A percentile compares a stretch with the other conserved stretches of the same genome.
phyloP scores from a whole-genome alignment of 2,888 invertebrate genomes.

The Trisateles emortualis region DNA sequence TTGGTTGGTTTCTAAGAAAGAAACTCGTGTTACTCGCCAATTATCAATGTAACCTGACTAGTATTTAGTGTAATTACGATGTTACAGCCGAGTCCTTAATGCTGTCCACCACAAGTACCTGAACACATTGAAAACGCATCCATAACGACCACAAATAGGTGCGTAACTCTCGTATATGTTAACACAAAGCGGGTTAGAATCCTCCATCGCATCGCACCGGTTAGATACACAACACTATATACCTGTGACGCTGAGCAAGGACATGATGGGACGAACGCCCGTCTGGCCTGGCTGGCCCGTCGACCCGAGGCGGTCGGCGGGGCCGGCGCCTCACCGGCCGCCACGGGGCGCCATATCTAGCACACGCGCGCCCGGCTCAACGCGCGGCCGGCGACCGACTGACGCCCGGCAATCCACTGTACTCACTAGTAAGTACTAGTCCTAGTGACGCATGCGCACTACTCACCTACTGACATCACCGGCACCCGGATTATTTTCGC shows the following conservation, averaged over 20 bases:
- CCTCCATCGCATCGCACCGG: slow-evolving; percentile 41
- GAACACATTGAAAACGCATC: slow-evolving; percentile 63
- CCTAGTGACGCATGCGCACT: slow-evolving; percentile 56
- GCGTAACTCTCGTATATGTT: slow-evolving; percentile 56
- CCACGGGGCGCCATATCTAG: slow-evolving; percentile 83
- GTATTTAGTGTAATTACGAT: slow-evolving; percentile 8
- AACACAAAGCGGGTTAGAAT: slow-evolving; percentile 63
- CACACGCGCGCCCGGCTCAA: slow-evolving; percentile 79
- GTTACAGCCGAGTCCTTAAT: slow-evolving; percentile 16
- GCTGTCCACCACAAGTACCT: slow-evolving; percentile 57
- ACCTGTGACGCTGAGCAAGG: slow-evolving; percentile 87
- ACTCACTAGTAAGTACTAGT: slow-evolving; percentile 50
- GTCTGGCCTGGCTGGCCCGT: slow-evolving; percentile 79
- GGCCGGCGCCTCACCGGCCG: slow-evolving; percentile 86
- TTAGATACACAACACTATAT: slow-evolving; percentile 58
- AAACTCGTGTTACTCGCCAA: slow-evolving; percentile 24
- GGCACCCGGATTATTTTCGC: slow-evolving; percentile 86
- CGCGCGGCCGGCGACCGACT: slow-evolving; percentile 82
- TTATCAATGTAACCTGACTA: slow-evolving; percentile 36
- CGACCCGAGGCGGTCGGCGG: slow-evolving; percentile 86
- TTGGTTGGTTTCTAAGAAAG: slow-evolving; percentile 15
- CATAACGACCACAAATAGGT: slow-evolving; percentile 66
- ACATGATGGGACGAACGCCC: slow-evolving; percentile 82
- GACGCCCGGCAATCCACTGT: slow-evolving; percentile 51
- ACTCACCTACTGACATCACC: slow-evolving; percentile 78